Conservation (phyloP, 2,797 vertebrate species). For the Adrianichthys oophorus region DNA sequence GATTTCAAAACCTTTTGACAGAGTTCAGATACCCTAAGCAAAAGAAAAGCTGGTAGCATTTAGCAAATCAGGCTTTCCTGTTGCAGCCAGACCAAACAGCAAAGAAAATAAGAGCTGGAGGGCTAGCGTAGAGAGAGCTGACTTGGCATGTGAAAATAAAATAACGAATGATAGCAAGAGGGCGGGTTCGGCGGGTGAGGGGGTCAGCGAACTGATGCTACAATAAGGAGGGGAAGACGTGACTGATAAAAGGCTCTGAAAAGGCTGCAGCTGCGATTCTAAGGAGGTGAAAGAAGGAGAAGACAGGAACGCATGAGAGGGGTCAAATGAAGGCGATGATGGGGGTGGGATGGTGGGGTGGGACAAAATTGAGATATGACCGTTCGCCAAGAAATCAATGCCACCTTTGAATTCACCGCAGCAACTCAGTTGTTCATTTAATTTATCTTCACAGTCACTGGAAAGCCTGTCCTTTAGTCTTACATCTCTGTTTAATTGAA, state of each 20-base stretch:
- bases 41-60: conserved; percentile 34
- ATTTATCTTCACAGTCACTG: too few species aligned
- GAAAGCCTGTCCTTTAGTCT: too few species aligned
- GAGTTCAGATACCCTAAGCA: conserved; percentile 19
- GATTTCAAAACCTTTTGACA: too few species aligned
- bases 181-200: conserved; percentile 31
- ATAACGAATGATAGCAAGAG: conserved; percentile 39
- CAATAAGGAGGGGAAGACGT: conserved; percentile 48
- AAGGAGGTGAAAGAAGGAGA: conserved; percentile 22
- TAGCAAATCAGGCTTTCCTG: conserved; percentile 42
- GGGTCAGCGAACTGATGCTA: conserved; percentile 47
- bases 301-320: conserved; percentile 11
- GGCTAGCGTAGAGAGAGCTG: conserved; percentile 22
- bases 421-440: too few species aligned
- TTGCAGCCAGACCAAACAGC: conserved; percentile 40
- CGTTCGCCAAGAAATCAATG: neutral
- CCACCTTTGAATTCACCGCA: too few species aligned
- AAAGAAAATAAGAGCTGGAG: conserved; percentile 16
- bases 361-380: conserved; percentile 1
- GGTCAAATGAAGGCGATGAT: conserved; percentile 31
- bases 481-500: too few species aligned
- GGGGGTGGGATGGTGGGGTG: conserved; percentile 8
- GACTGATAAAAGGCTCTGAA: conserved; percentile 51
- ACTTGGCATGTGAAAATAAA: conserved; percentile 64
- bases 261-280: conserved; percentile 51